Evolutionary conservation across 1,140 invertebrate genomes (phyloP).

Genomic region (Sycophaga agraensis): DNA sequence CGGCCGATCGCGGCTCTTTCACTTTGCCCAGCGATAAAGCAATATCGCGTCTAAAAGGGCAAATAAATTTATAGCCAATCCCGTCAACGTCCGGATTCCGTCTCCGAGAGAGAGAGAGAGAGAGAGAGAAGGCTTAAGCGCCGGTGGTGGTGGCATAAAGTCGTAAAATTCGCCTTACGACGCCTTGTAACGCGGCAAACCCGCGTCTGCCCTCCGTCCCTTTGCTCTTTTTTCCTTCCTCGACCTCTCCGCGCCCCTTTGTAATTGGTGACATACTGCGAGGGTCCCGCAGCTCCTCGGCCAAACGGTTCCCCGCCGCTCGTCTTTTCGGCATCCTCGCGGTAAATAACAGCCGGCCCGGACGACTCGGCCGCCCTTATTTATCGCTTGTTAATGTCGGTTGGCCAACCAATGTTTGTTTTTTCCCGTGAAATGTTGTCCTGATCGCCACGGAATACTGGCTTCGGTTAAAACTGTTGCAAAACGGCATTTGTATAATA

Average conservation of each 20-base stretch:
- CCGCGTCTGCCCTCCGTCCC: background rate
- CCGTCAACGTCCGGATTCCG: constrained; percentile 34
- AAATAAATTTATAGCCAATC: constrained; percentile 57
- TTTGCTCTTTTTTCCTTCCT: background rate
- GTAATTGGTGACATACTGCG: no score
- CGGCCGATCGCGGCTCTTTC: constrained; percentile 19
- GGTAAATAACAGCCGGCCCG: no score
- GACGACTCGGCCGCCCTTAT: no score
- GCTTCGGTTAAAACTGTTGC: no score
- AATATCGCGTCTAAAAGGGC: constrained; percentile 46
- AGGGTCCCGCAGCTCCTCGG: no score
- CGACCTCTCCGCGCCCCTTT: background rate
- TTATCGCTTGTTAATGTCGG: no score
- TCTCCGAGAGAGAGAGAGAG: constrained; percentile 8
- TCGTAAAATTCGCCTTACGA: constrained; percentile 19
- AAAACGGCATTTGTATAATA: no score
- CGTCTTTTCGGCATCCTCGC: no score
- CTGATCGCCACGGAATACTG: no score
- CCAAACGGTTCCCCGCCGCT: no score
- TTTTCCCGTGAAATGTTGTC: no score
- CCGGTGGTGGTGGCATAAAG: constrained; percentile 41
- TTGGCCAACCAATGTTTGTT: no score
- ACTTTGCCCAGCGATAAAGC: constrained; percentile 47
- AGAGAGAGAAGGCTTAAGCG: constrained; percentile 46
- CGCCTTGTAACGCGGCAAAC: constrained; percentile 30